Evolutionary conservation across 2,113 vertebrate species (phyloP).

Genomic region (Guaruba guarouba): DNA sequence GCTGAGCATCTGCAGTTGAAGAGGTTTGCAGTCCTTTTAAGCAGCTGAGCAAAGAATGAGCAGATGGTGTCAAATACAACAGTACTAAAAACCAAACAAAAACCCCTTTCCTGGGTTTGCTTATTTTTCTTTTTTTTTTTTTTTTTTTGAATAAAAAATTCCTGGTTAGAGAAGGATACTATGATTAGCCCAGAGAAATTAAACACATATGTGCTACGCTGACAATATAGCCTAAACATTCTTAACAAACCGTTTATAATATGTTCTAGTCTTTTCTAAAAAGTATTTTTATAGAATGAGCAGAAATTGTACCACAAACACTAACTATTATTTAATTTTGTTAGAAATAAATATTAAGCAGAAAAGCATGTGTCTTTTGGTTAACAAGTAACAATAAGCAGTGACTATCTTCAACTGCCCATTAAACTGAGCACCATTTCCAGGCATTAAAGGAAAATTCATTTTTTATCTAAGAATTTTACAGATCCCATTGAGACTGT

Average conservation of each 20-base stretch:
- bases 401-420: background rate
- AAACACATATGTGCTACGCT: background rate
- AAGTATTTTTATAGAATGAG: background rate
- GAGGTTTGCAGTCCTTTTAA: constrained; percentile 37
- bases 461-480: background rate
- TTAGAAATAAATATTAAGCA: background rate
- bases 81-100: background rate
- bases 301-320: background rate
- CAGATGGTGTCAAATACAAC: constrained; percentile 53
- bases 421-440: background rate
- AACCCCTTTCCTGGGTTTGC: background rate
- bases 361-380: background rate
- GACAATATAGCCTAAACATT: background rate
- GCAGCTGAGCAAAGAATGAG: constrained; percentile 59
- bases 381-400: background rate
- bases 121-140: background rate
- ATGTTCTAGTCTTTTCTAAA: background rate
- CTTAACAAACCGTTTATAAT: background rate
- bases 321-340: background rate
- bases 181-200: background rate
- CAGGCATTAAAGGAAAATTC: background rate
- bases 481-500: background rate
- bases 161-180: background rate
- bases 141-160: background rate
- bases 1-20: constrained; percentile 62